Conservation (phyloP, 2,888 invertebrate species). For the Parnassius apollo region DNA sequence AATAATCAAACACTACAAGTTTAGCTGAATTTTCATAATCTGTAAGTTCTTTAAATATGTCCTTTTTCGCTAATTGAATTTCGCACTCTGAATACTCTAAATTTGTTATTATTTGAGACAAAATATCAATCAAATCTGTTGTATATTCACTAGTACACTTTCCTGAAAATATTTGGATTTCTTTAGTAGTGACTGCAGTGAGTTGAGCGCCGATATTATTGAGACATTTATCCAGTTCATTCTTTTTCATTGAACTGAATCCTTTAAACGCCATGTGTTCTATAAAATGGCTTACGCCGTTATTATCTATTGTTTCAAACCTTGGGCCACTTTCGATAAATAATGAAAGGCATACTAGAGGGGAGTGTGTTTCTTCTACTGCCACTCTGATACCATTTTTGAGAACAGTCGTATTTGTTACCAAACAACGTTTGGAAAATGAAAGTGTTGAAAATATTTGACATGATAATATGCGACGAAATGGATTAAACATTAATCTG, state of each 20-base stretch:
- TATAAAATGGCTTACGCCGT: constrained; percentile 63
- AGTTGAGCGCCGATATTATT: constrained; percentile 41
- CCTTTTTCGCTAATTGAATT: constrained; percentile 46
- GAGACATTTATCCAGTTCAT: constrained; percentile 39
- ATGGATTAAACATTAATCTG: constrained; percentile 5
- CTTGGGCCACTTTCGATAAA: constrained; percentile 56
- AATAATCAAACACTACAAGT: constrained; percentile 64
- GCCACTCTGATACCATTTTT: constrained; percentile 56
- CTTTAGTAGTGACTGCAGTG: constrained; percentile 49
- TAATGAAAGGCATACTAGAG: constrained; percentile 49
- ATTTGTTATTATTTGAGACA: constrained; percentile 46
- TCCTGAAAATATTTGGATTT: constrained; percentile 53
- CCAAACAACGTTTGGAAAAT: background rate
- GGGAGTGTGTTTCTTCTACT: constrained; percentile 44
- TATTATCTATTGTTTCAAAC: constrained; percentile 49
- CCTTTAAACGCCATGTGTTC: constrained; percentile 64
- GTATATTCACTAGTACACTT: constrained; percentile 36
- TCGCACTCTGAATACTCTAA: constrained; percentile 42
- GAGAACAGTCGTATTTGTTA: constrained; percentile 34
- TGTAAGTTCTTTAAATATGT: constrained; percentile 51
- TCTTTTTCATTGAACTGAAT: constrained; percentile 35
- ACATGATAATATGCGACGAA: background rate
- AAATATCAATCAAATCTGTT: constrained; percentile 34
- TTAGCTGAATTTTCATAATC: constrained; percentile 59
- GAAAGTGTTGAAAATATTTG: background rate